Percentiles rank a stretch among this genome's conserved stretches.
Evolutionary conservation across 2,113 vertebrate genomes (phyloP).

Genomic region (Apaloderma vittatum): DNA sequence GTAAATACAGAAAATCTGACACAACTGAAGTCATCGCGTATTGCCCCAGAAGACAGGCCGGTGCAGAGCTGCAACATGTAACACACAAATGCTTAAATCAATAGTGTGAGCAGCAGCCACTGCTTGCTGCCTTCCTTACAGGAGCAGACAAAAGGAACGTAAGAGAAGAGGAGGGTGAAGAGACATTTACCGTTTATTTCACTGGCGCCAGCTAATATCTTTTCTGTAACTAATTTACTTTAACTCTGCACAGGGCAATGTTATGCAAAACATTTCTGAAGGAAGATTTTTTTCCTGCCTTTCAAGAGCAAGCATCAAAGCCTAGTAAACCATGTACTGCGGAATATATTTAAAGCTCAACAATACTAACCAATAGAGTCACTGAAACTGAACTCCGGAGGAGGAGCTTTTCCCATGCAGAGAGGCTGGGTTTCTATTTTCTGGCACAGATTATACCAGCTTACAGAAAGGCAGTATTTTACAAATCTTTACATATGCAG

Average conservation of each 20-base stretch:
- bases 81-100: neutral
- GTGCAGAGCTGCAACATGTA: neutral
- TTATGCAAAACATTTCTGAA: neutral
- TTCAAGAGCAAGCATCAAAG: neutral
- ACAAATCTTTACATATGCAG: conserved; percentile 32
- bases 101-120: neutral
- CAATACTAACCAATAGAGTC: neutral
- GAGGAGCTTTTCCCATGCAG: conserved; percentile 37
- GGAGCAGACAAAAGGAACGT: neutral
- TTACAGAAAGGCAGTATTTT: conserved; percentile 27
- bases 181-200: neutral
- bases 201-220: neutral
- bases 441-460: conserved; percentile 33
- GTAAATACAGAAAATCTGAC: neutral
- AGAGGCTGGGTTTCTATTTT: conserved; percentile 40
- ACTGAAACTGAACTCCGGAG: neutral
- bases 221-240: neutral
- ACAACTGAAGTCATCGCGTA: neutral
- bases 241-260: neutral
- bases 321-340: neutral
- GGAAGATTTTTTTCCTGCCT: neutral
- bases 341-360: conserved; percentile 14
- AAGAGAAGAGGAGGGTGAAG: neutral
- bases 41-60: neutral
- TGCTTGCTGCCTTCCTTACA: conserved; percentile 1